Evolutionary conservation across 2,113 vertebrate species (phyloP), one percentile per base, ranked within the genome.

Genomic region (Pelusios castaneus): DNA sequence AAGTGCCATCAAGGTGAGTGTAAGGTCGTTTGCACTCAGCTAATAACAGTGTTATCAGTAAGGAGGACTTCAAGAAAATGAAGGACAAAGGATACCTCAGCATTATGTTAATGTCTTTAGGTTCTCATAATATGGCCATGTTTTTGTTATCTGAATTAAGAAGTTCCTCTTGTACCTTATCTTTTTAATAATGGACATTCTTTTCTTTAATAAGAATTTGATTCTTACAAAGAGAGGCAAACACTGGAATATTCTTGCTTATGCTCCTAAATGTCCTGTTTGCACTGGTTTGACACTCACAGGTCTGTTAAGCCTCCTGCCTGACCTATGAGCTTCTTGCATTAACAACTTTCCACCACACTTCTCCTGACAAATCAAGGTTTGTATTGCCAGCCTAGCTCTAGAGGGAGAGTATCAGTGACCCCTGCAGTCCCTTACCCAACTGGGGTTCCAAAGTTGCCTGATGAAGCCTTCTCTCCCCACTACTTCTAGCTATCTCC

Each of bases 401-500:
- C 34, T 67, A 67, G 14, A n/a, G 85, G 34, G 29, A 43, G 51
- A 45, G 63, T 31, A 31, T 3, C 11, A 0, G 0, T 55, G 80
- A 5, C 58, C 85, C 43, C 49, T 54, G 67, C 52, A 5, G 14
- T 80, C 58, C 7, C 0, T 21, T 80, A 41, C 41, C 24, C n/a
- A 43, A 73, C 38, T 34, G 79, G 49, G 60, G 49, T 3, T 3
- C 21, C 4, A 2, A 63, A 22, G 34, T 55, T 52, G 76, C 34
- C 49, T 52, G 54, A 73, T 91, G 60, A 67, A n/a, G 60, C 60
- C 34, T n/a, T 19, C 24, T 21, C 43, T 43, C 8, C 19, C 7
- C 25, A 10, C 27, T 0, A 0, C 24, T 83, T 55, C 52, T 87
- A 27, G 49, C 38, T 41, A 29, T 29, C 56, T 58, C 54, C 22